Evolutionary conservation across 30 jellyfish, hydroid and myxozoan species (phyloP), one percentile per base, ranked within the genome.

Genomic region (Catostylus mosaicus): DNA sequence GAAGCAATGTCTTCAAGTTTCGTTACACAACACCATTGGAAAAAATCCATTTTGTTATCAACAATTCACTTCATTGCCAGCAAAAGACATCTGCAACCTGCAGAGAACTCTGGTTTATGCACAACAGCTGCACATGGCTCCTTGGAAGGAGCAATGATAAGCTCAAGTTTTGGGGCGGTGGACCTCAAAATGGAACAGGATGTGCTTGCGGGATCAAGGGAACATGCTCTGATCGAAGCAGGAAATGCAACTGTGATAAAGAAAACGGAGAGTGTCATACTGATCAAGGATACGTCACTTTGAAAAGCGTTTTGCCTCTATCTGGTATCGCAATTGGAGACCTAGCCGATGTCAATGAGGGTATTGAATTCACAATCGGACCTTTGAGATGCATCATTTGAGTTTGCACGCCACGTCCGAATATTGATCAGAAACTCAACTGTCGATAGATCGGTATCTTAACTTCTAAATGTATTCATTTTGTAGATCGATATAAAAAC

Each of bases 301-400:
- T 18, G 64, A 79, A 45, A 45, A 75, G 47, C 22, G 83, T 30
- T 47, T 22, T 79, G 37, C 90, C 82, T 7, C 63, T 77, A 11
- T 33, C 88, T 59, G 88, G 88, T 11, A 56, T 77, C 11, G 78
- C 70, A 8, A 22, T 77, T 36, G 82, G 90, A 34, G 88, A 77
- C 36, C 50, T 37, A 19, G 52, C 69, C 7, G 5, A 20, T 2
- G 45, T 10, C 24, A 35, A 1, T 35, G 88, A 77, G 40, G 51
- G 27, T 38, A 68, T 77, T 19, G 34, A 8, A n/a, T 77, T 24
- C 45, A 61, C 70, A 7, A 40, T 77, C 60, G 79, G 88, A 19
- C 88, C 88, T 2, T 24, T 77, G 30, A 77, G 30, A 45, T 77
- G 88, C 50, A 30, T 77, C 29, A 1, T 56, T 8, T 77, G 30